phyloP scores from a whole-genome alignment of 2,888 invertebrate species.

The Elmis aenea region DNA sequence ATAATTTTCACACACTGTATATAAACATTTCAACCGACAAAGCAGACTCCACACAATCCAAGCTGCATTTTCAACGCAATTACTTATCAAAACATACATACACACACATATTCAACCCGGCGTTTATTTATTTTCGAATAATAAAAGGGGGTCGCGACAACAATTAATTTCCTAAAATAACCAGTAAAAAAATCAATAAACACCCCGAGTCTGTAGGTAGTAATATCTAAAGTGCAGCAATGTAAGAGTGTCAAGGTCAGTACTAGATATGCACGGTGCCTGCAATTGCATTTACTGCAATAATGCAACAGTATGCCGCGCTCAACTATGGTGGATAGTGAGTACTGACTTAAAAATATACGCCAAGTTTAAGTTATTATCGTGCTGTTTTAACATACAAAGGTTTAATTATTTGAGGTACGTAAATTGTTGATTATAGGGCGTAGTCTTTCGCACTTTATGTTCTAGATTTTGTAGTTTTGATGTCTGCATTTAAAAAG shows the following conservation, averaged over 20 bases:
- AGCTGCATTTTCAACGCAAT: no score
- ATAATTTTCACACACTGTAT: no score
- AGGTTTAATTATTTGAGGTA: constrained; percentile 9
- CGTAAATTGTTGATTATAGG: constrained; percentile 1
- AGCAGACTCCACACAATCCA: no score
- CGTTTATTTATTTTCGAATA: no score
- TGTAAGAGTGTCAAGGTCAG: constrained; percentile 46
- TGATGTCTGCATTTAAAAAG: no score
- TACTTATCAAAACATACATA: no score
- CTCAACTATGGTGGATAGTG: constrained; percentile 17
- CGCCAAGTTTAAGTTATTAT: constrained; percentile 5
- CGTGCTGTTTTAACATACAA: constrained; percentile 5
- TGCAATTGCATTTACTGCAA: constrained; percentile 42
- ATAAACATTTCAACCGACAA: no score
- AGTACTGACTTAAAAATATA: constrained; percentile 17
- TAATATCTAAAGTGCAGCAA: constrained; percentile 29
- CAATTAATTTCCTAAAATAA: constrained; percentile 25
- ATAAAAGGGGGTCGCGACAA: no score
- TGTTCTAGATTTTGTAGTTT: no score
- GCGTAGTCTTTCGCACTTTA: no score
- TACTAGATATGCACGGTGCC: constrained; percentile 42
- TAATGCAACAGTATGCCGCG: constrained; percentile 40
- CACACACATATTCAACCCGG: no score
- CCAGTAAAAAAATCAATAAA: constrained; percentile 31
- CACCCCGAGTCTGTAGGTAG: constrained; percentile 26